Evolutionary conservation across 2,113 vertebrate genomes (phyloP).

Genomic region (Chionodraco myersi): DNA sequence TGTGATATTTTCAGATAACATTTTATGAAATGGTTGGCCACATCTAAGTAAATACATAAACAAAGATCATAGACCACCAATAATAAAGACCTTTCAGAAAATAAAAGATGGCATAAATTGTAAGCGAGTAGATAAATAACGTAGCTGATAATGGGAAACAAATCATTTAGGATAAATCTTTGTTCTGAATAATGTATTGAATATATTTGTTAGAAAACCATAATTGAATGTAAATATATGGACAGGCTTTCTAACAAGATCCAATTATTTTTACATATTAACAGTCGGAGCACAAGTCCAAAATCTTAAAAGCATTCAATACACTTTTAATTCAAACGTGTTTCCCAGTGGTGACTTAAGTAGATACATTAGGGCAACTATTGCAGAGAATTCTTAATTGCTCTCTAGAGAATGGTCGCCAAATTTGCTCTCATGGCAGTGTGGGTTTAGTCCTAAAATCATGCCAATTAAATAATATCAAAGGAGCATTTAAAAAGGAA

Average conservation of each 20-base stretch:
- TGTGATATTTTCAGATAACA: not conserved
- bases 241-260: no score
- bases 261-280: no score
- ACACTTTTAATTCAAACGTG: not conserved
- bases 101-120: no score
- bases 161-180: no score
- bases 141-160: no score
- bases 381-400: not conserved
- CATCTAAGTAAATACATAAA: no score
- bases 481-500: conserved; percentile 5
- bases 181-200: no score
- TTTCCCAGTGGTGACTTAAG: not conserved
- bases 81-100: no score
- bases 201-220: no score
- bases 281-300: not conserved
- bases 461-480: conserved; percentile 12
- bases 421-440: not conserved
- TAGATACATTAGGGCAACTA: not conserved
- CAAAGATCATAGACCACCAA: no score
- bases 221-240: no score
- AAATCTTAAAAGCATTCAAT: not conserved
- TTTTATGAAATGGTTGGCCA: not conserved
- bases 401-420: not conserved
- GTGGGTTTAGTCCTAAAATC: conserved; percentile 13
- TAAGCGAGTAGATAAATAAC: no score